phyloP scores from a whole-genome alignment of 2,888 invertebrate genomes.

The Malthinus seriepunctatus region DNA sequence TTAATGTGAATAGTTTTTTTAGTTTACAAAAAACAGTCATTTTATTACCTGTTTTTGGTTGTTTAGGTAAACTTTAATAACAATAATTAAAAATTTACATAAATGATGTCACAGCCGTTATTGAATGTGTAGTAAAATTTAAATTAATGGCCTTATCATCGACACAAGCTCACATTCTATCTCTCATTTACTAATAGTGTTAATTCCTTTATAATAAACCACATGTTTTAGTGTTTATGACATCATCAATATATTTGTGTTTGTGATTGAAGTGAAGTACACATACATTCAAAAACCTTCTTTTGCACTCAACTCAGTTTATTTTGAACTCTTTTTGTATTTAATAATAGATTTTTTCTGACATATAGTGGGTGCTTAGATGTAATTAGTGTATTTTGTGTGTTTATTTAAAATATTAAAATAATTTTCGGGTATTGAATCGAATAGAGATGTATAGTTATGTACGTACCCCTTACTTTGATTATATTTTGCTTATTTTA shows the following conservation, averaged over 20 bases:
- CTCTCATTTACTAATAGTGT: background rate
- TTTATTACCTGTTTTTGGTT: background rate
- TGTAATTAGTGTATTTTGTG: slow-evolving; percentile 1
- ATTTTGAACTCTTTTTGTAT: background rate
- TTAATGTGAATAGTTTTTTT: no score
- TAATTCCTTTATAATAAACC: slow-evolving; percentile 10
- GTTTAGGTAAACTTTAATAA: slow-evolving; percentile 5
- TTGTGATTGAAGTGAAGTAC: slow-evolving; percentile 17
- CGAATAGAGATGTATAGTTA: slow-evolving; percentile 36
- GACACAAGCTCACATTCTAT: slow-evolving; percentile 1
- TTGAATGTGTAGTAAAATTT: background rate
- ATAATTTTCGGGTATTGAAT: slow-evolving; percentile 6
- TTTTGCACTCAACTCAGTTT: background rate
- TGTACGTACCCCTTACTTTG: slow-evolving; percentile 34
- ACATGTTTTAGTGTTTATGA: slow-evolving; percentile 20
- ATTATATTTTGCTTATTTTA: slow-evolving; percentile 4
- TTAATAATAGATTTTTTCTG: background rate
- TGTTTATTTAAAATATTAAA: background rate
- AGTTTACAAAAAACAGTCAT: no score
- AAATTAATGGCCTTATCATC: background rate
- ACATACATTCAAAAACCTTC: slow-evolving; percentile 4
- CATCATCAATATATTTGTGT: slow-evolving; percentile 24
- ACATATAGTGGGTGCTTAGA: background rate
- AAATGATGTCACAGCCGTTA: slow-evolving; percentile 1
- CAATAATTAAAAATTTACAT: slow-evolving; percentile 2